Evolutionary conservation across 1,140 invertebrate species (phyloP).

Genomic region (Metaphire vulgaris): DNA sequence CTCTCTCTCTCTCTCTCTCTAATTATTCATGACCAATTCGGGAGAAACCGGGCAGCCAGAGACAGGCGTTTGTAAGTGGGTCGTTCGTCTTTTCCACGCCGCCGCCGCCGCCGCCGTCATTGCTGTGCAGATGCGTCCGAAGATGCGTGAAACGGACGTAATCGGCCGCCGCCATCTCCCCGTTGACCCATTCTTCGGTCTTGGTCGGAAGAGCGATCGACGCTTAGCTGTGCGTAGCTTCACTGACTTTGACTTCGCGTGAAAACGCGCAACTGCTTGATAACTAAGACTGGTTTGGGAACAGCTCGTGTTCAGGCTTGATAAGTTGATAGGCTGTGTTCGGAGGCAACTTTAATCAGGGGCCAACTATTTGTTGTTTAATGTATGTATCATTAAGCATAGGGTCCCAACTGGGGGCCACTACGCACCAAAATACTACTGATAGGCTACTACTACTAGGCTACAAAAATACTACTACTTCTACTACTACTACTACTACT

Average conservation of each 20-base stretch:
- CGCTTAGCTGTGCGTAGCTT: background rate
- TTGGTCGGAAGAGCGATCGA: background rate
- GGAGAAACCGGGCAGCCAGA: too few relatives aligned
- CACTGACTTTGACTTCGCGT: too few relatives aligned
- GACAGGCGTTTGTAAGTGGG: background rate
- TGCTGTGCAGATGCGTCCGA: background rate
- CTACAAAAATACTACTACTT: background rate
- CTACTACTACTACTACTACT: constrained; percentile 2
- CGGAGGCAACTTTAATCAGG: too few relatives aligned
- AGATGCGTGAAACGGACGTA: too few relatives aligned
- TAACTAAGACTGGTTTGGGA: too few relatives aligned
- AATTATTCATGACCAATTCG: background rate
- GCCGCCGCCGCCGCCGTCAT: background rate
- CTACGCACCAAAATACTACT: too few relatives aligned
- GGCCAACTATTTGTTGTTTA: too few relatives aligned
- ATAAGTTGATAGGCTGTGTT: too few relatives aligned
- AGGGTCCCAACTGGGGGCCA: too few relatives aligned
- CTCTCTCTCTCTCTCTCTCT: background rate
- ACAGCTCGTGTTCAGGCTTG: too few relatives aligned
- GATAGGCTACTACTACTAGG: background rate
- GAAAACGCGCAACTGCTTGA: too few relatives aligned
- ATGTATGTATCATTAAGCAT: too few relatives aligned
- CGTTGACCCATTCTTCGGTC: background rate
- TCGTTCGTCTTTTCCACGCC: background rate
- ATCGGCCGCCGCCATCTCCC: background rate